A percentile compares a stretch with the other conserved stretches of the same genome.
Evolutionary conservation across 2,797 vertebrate species (phyloP).

Genomic region (Phrynocephalus forsythii): DNA sequence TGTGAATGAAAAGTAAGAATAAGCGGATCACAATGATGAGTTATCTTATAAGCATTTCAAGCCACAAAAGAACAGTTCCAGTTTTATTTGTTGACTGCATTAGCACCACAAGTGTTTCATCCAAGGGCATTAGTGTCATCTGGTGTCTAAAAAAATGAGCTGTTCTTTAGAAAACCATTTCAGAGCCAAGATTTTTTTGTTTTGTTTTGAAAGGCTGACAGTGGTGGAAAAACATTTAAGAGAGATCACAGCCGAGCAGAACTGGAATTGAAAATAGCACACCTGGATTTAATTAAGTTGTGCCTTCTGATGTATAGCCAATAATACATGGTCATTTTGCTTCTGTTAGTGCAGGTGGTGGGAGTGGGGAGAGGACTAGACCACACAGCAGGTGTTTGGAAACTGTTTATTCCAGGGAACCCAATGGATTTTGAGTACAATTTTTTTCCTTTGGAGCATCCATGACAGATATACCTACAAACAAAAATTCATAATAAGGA

Average conservation of each 20-base stretch:
- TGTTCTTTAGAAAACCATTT: conserved; percentile 4
- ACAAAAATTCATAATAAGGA: background rate
- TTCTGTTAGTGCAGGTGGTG: background rate
- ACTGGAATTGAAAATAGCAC: conserved; percentile 2
- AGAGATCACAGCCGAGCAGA: conserved; percentile 14
- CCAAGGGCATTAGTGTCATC: conserved; percentile 20
- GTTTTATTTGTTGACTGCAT: conserved; percentile 18
- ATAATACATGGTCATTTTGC: background rate
- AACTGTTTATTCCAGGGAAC: background rate
- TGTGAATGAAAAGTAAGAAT: background rate
- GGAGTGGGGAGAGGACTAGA: background rate
- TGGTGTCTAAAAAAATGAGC: conserved; percentile 1
- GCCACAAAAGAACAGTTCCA: conserved; percentile 5
- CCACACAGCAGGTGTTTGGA: conserved; percentile 10
- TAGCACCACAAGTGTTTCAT: conserved; percentile 19
- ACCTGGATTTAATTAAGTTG: conserved; percentile 11
- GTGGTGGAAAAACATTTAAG: conserved; percentile 10
- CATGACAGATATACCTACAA: background rate
- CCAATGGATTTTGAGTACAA: background rate
- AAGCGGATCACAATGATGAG: background rate
- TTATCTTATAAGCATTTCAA: conserved; percentile 18
- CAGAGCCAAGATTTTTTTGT: conserved; percentile 3
- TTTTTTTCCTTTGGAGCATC: background rate
- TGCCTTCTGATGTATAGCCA: conserved; percentile 17
- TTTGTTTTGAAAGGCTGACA: conserved; percentile 12